Base-by-base conservation (phyloP, 2,888 invertebrate genomes). In the Tridacna crocea region DNA sequence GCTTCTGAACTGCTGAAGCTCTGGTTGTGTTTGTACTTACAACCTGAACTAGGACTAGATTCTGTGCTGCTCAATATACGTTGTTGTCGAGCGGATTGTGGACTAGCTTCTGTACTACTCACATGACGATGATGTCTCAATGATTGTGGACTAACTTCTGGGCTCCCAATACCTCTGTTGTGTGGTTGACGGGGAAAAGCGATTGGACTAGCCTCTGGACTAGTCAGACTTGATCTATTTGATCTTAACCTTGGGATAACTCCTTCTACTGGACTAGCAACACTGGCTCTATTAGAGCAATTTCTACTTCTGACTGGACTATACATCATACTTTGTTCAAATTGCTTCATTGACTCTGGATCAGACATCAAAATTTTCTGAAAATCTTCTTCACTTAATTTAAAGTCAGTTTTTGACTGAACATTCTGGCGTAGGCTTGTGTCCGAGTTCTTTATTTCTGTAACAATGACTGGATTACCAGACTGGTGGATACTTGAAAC, bases 241-340 rank as follows among this genome's bases (percentile, higher is more conserved):
- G 83, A 82, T 46, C 78, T 70, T 51, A 27, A 27, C 27, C 79
- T 79, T 19, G 82, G 78, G 26, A 66, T 46, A 6, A 76, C 73
- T n/a, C 83, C 78, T 51, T 82, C 80, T 17, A 82, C 70, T n/a
- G 86, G 86, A 72, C 86, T 86, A 17, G 74, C 82, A 13, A 83
- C 60, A 72, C 83, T 83, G n/a, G 79, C 78, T 60, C 83, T 82
- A 22, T 81, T 79, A 26, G 86, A 86, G 15, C 82, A 51, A 22
- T 81, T 83, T n/a, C 82, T 27, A 58, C 82, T 78, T 17, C 86
- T 70, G 0, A 86, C 80, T 11, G 86, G 86, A 75, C 86, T 86
- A 63, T 86, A 84, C 86, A 86, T 82, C 86, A 86, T 86, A 68
- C 86, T 86, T 46, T 86, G 86, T 60, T 86, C 83, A 73, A 86